A percentile compares a stretch with the other conserved stretches of the same genome.
Evolutionary conservation across 2,797 vertebrate genomes (phyloP).

Genomic region (Chelon auratus): DNA sequence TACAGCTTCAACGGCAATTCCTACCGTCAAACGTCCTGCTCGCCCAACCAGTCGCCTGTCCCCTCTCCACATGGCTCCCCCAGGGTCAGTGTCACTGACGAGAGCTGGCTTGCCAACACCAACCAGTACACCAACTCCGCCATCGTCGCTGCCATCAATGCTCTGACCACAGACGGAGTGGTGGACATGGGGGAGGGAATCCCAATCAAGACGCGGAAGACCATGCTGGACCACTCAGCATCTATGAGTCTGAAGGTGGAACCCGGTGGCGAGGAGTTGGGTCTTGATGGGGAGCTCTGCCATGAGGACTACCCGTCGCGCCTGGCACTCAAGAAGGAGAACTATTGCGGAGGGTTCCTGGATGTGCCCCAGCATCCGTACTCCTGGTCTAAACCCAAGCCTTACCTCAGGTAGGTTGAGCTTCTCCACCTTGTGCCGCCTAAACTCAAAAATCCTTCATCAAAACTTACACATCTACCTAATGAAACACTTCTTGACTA

Average conservation of each 20-base stretch:
- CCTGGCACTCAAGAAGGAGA: constrained; percentile 91
- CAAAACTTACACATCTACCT: constrained; percentile 4
- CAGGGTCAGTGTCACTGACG: constrained; percentile 92
- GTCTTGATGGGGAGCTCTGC: constrained; percentile 83
- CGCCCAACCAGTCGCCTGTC: constrained; percentile 90
- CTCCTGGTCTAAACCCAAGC: constrained; percentile 95
- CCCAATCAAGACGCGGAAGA: constrained; percentile 94
- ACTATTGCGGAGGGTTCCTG: constrained; percentile 93
- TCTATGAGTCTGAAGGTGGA: constrained; percentile 93
- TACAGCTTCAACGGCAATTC: constrained; percentile 89
- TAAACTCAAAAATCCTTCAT: background rate
- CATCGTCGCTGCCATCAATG: constrained; percentile 97
- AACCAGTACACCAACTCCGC: constrained; percentile 98
- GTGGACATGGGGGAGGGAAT: constrained; percentile 93
- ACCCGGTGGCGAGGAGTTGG: constrained; percentile 88
- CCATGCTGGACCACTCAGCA: constrained; percentile 87
- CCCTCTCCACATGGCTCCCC: constrained; percentile 93
- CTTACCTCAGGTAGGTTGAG: constrained; percentile 91
- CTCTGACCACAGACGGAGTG: constrained; percentile 94
- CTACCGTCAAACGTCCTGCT: constrained; percentile 88
- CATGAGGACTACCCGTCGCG: constrained; percentile 91
- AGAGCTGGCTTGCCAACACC: constrained; percentile 92
- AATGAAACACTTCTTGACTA: constrained; percentile 5
- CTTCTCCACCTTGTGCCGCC: background rate
- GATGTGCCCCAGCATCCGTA: constrained; percentile 95